Evolutionary conservation across 2,888 invertebrate species (phyloP), one percentile per base, ranked within the genome.

Genomic region (Ophion slaviceki): DNA sequence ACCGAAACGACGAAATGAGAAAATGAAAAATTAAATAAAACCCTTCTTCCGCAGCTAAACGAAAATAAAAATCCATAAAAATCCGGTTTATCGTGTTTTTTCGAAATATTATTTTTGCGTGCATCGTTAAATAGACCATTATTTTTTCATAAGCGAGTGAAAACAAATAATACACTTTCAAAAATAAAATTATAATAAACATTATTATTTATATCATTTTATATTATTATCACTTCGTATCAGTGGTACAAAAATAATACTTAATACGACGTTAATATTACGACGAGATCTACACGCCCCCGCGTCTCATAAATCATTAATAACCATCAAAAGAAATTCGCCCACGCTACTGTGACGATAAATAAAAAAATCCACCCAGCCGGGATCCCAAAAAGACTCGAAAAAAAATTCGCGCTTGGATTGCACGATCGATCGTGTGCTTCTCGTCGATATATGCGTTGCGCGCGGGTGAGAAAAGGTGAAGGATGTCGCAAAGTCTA

Each of bases 401-500:
- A 17, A 10, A n/a, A 10, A 36, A 14, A 28, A 61, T 14, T 62
- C 32, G 71, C 45, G 64, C 24, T 64, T 64, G 62, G 72, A 72
- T 80, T 64, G 45, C 66, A 45, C 17, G 59, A 71, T 71, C 64
- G 80, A 72, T 64, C 64, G 72, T 57, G 24, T 24, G 71, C 47
- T 32, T 53, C 32, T 70, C 64, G 66, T 45, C 17, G 64, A 71
- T 67, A 64, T 70, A 47, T 75, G 32, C 24, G 75, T 32, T 74
- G 57, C 67, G 14, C 66, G 47, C 76, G 76, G 61, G 77, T 62
- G 77, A 76, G 57, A 17, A 80, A 72, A 83, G 82, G 86, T 80
- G 86, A 83, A 77, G 24, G 64, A 83, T 83, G 86, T 80, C 72
- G 71, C 71, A n/a, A 36, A 59, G 80, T 77, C 76, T 67, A 80